phyloP scores from a whole-genome alignment of 64 coral and sea anemone species.

The Montipora foliosa region DNA sequence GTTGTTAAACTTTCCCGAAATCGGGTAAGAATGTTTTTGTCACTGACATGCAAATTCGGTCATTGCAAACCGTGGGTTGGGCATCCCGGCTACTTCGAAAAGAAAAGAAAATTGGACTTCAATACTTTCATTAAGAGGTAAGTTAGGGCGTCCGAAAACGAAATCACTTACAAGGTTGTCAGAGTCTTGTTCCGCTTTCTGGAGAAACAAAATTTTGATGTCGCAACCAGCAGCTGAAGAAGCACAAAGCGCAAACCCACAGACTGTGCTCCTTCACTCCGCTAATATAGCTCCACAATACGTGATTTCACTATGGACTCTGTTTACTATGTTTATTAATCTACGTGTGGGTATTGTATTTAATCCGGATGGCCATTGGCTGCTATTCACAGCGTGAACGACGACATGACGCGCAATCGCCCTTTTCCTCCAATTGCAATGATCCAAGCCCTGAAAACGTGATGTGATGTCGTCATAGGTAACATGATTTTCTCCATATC shows the following conservation, averaged over 20 bases:
- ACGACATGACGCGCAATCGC: neutral
- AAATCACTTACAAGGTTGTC: neutral
- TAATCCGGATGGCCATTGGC: conserved; percentile 16
- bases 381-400: neutral
- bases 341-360: conserved; percentile 39
- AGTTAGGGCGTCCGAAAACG: neutral
- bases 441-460: neutral
- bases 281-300: neutral
- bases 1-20: too few relatives aligned
- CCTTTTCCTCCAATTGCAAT: conserved; percentile 8
- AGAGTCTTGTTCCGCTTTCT: neutral
- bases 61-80: too few relatives aligned
- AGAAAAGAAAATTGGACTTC: neutral
- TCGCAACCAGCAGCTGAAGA: neutral
- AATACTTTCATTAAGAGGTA: too few relatives aligned
- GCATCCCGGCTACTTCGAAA: neutral
- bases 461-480: neutral
- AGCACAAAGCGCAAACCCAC: neutral
- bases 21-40: too few relatives aligned
- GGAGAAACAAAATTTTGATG: neutral
- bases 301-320: neutral
- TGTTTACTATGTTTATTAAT: conserved; percentile 40
- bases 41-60: too few relatives aligned
- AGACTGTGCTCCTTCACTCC: neutral
- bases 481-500: too few relatives aligned